phyloP scores from a whole-genome alignment of 2,113 vertebrate genomes.

The Hymenochirus boettgeri region DNA sequence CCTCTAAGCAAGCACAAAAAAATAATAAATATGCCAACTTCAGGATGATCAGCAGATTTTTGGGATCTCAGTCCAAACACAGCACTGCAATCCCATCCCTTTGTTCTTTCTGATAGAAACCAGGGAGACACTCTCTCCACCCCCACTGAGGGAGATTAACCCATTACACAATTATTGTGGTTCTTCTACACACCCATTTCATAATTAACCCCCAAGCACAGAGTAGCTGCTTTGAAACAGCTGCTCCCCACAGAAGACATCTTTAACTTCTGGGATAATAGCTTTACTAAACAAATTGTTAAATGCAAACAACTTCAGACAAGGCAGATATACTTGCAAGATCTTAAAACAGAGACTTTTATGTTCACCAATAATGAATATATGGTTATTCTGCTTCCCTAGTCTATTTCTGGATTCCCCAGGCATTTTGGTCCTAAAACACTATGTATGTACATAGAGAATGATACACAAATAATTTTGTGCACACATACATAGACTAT shows the following conservation, averaged over 20 bases:
- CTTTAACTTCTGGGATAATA: too few relatives aligned
- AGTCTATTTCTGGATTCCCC: too few relatives aligned
- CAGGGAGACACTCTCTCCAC: constrained; percentile 31
- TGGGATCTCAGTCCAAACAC: constrained; percentile 14
- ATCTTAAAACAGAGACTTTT: too few relatives aligned
- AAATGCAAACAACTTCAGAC: too few relatives aligned
- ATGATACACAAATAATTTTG: too few relatives aligned
- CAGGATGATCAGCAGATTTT: constrained; percentile 14
- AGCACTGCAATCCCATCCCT: constrained; percentile 40
- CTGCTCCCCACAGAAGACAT: constrained; percentile 42
- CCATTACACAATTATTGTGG: constrained; percentile 37
- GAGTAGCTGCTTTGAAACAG: constrained; percentile 44
- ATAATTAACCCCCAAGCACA: constrained; percentile 34
- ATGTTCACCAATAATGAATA: too few relatives aligned
- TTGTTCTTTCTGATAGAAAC: constrained; percentile 46
- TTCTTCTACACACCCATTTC: constrained; percentile 42
- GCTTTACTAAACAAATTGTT: too few relatives aligned
- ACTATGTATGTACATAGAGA: too few relatives aligned
- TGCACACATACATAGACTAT: too few relatives aligned
- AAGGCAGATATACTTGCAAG: too few relatives aligned
- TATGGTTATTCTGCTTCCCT: too few relatives aligned
- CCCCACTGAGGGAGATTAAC: constrained; percentile 45
- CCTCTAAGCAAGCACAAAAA: neutral
- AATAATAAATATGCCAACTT: constrained; percentile 3
- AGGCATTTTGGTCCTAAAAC: too few relatives aligned